Percentiles rank a stretch among this genome's conserved stretches.
These are phyloP conservation scores for Crocidura indochinensis DNA, from an alignment of 2,797 vertebrate genomes.

Conservation along the genomic window DNA sequence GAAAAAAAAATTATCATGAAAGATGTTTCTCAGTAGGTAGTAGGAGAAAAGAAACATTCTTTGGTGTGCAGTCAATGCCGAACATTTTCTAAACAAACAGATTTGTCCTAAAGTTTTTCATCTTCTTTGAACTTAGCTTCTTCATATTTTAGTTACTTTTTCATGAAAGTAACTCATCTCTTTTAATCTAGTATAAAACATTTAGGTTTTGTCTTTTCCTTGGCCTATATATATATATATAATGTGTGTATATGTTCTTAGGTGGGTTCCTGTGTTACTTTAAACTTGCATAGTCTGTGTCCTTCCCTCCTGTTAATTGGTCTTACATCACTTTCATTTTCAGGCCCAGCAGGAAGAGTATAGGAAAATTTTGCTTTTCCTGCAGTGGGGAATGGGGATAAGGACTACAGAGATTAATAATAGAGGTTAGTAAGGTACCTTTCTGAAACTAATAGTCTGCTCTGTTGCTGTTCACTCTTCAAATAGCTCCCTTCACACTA, in stretches of 20 bases:
- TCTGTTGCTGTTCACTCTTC: not conserved
- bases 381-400: not conserved
- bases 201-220: not conserved
- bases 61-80: not conserved
- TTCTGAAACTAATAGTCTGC: not conserved
- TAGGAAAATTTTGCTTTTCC: not conserved
- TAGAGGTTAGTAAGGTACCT: not conserved
- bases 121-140: not conserved
- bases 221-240: not conserved
- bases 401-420: not conserved
- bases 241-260: not conserved
- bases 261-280: not conserved
- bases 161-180: not conserved
- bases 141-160: conserved; percentile 26
- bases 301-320: conserved; percentile 16
- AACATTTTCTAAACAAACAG: not conserved
- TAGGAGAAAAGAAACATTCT: not conserved
- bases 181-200: not conserved
- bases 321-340: conserved; percentile 35
- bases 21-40: not conserved
- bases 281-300: not conserved
- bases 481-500: not conserved
- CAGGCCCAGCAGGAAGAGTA: not conserved
- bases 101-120: not conserved
- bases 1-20: not conserved